Percentiles rank a stretch among this genome's conserved stretches.
These are phyloP conservation scores for Philotrypesis tridentata DNA, from an alignment of 1,140 invertebrate species.

Conservation along the genomic window DNA sequence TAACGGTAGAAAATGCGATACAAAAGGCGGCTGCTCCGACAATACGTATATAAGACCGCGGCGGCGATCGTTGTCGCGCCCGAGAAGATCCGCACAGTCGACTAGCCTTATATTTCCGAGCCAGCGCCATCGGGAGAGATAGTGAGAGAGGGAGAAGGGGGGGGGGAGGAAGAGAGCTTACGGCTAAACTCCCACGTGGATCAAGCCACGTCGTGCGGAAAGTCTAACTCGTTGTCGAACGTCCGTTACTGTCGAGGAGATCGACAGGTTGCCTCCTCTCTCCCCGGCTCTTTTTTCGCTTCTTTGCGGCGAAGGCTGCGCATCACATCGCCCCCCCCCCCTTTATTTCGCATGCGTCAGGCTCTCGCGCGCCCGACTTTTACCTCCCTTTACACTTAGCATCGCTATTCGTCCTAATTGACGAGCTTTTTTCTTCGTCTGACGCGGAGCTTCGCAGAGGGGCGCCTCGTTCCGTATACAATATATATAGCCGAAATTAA, in stretches of 20 bases:
- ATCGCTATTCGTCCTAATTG: background rate
- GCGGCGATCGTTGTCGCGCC: background rate
- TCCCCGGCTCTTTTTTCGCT: conserved; percentile 25
- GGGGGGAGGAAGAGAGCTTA: background rate
- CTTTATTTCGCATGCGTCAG: background rate
- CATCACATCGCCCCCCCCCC: background rate
- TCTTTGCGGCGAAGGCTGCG: background rate
- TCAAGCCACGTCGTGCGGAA: conserved; percentile 59
- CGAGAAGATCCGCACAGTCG: background rate
- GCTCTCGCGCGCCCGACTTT: background rate
- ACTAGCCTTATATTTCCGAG: background rate
- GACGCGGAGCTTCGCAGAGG: too few relatives aligned
- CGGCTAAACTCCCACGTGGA: conserved; percentile 61
- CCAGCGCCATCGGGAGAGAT: background rate
- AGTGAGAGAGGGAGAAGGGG: background rate
- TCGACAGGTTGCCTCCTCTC: conserved; percentile 64
- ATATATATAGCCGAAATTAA: background rate
- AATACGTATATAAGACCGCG: background rate
- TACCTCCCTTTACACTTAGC: background rate
- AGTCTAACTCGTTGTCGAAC: conserved; percentile 67
- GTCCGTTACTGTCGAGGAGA: conserved; percentile 61
- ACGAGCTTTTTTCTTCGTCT: background rate
- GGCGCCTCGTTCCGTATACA: too few relatives aligned
- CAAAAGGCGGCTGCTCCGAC: background rate
- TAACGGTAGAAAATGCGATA: background rate